These are phyloP conservation scores for Arbacia lixula DNA, from an alignment of 53 echinoderm and acorn worm species.

Conservation along the genomic window DNA sequence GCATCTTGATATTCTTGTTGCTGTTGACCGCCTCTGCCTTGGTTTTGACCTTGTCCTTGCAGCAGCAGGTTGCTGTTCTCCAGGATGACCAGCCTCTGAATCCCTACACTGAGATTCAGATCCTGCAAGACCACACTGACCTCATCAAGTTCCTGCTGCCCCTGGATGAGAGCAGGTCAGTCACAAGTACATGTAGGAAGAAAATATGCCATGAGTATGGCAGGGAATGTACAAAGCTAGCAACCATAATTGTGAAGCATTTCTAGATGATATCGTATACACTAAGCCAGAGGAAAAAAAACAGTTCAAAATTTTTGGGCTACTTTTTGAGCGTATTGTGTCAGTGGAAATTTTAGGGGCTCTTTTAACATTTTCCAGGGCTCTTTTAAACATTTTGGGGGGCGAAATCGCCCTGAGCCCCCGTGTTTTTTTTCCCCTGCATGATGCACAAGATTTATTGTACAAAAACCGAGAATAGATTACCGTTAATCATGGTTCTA, in stretches of 20 bases:
- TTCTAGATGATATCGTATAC: background rate
- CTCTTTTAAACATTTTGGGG: too few relatives aligned
- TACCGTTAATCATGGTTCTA: too few relatives aligned
- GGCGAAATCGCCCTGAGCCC: too few relatives aligned
- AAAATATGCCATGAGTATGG: background rate
- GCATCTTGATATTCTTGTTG: background rate
- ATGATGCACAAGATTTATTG: too few relatives aligned
- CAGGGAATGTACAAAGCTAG: background rate
- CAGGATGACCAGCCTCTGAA: slow-evolving; percentile 72
- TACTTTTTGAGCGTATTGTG: too few relatives aligned
- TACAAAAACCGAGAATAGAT: too few relatives aligned
- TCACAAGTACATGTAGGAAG: background rate
- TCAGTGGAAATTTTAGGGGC: background rate
- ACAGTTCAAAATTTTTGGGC: background rate
- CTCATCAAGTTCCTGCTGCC: slow-evolving; percentile 64
- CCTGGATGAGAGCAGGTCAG: slow-evolving; percentile 65
- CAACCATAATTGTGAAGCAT: background rate
- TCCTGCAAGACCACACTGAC: slow-evolving; percentile 69
- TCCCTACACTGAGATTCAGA: slow-evolving; percentile 80
- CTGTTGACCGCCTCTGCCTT: background rate
- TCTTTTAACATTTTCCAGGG: too few relatives aligned
- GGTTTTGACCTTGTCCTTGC: background rate
- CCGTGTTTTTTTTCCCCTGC: too few relatives aligned
- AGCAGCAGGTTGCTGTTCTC: slow-evolving; percentile 64
- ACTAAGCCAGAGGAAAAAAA: background rate